Percentiles rank a stretch among this genome's conserved stretches.
phyloP scores from a whole-genome alignment of 2,888 invertebrate species.

The Lithophane leautieri region DNA sequence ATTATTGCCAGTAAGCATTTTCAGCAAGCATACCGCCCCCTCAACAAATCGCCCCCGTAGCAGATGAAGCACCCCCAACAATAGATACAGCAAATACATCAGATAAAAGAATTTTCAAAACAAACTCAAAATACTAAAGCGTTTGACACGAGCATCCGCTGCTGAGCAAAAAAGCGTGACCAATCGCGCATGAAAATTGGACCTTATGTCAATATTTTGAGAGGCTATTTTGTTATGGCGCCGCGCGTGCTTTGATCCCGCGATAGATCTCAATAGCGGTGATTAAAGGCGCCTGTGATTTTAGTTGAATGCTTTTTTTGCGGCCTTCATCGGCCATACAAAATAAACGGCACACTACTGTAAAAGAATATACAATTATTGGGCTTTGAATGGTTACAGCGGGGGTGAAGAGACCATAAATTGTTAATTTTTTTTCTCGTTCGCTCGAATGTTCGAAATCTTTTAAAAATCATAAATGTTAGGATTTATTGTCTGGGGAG shows the following conservation, averaged over 20 bases:
- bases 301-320: constrained; percentile 89
- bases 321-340: constrained; percentile 87
- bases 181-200: constrained; percentile 79
- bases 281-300: constrained; percentile 91
- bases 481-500: constrained; percentile 82
- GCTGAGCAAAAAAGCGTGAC: constrained; percentile 86
- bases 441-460: constrained; percentile 81
- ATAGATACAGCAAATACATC: constrained; percentile 89
- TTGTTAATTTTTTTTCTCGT: constrained; percentile 84
- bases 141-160: constrained; percentile 91
- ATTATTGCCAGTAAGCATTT: constrained; percentile 88
- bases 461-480: constrained; percentile 88
- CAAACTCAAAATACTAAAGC: constrained; percentile 91
- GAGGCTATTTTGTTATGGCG: constrained; percentile 82
- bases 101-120: constrained; percentile 91
- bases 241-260: constrained; percentile 86
- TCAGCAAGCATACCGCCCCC: constrained; percentile 85
- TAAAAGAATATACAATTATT: constrained; percentile 91
- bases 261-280: constrained; percentile 90
- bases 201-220: constrained; percentile 86
- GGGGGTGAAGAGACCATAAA: constrained; percentile 90
- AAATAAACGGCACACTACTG: constrained; percentile 90
- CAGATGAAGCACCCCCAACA: constrained; percentile 87
- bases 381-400: constrained; percentile 90
- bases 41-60: constrained; percentile 85